These are phyloP conservation scores for Stichopus horrens DNA, from an alignment of 53 echinoderm and acorn worm species.

Conservation along the genomic window DNA sequence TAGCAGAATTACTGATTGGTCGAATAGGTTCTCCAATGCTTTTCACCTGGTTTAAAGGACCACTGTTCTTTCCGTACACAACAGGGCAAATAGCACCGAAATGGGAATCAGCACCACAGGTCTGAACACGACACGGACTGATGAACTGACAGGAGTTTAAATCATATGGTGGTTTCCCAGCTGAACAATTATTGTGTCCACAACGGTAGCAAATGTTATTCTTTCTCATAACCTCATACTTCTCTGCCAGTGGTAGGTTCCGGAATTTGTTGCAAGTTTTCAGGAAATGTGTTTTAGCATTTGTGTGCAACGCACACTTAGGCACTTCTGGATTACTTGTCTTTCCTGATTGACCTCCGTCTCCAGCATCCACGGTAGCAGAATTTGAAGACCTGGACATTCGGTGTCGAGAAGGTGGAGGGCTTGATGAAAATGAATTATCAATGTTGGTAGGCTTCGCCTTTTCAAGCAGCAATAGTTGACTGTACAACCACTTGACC, in stretches of 20 bases:
- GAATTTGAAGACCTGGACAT: conserved; percentile 57
- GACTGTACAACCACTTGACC: conserved; percentile 77
- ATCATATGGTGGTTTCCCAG: conserved; percentile 53
- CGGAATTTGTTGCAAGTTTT: conserved; percentile 66
- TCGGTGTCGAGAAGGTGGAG: background rate
- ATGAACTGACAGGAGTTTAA: conserved; percentile 47
- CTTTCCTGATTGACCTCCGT: conserved; percentile 1
- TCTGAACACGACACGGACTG: conserved; percentile 38
- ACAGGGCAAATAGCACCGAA: conserved; percentile 74
- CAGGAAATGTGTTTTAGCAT: conserved; percentile 57
- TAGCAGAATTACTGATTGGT: conserved; percentile 33
- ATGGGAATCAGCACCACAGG: conserved; percentile 63
- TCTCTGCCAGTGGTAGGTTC: conserved; percentile 32
- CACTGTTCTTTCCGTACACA: conserved; percentile 60
- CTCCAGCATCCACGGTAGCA: conserved; percentile 26
- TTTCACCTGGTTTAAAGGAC: conserved; percentile 12
- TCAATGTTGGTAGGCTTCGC: conserved; percentile 42
- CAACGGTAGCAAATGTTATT: conserved; percentile 52
- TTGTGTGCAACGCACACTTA: conserved; percentile 57
- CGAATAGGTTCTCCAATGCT: conserved; percentile 42
- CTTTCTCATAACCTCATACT: conserved; percentile 55
- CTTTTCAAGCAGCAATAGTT: conserved; percentile 68
- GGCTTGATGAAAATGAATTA: background rate
- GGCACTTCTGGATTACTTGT: background rate
- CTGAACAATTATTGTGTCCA: conserved; percentile 59